Conservation (phyloP, 2,797 vertebrate species). For the Sebastes goodei region DNA sequence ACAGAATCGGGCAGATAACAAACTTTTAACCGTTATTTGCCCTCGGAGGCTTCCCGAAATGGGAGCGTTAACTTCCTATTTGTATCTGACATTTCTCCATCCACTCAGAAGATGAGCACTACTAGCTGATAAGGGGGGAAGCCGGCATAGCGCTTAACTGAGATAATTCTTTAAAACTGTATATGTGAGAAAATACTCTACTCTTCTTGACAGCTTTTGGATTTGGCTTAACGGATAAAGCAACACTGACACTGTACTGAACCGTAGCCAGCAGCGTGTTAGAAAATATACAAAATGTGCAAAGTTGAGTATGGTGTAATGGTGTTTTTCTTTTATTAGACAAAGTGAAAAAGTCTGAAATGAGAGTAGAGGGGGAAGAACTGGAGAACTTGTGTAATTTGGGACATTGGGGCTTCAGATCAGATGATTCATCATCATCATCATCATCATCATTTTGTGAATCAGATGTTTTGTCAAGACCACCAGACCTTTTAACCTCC, state of each 20-base stretch:
- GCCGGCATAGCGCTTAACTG: constrained; percentile 43
- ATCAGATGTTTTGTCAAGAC: constrained; percentile 64
- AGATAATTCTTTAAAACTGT: constrained; percentile 43
- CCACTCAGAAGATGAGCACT: constrained; percentile 1
- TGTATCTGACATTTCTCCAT: constrained; percentile 33
- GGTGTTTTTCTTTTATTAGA: background rate
- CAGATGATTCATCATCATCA: constrained; percentile 73
- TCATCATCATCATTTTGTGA: constrained; percentile 64
- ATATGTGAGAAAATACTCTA: constrained; percentile 36
- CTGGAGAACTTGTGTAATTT: constrained; percentile 36
- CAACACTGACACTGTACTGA: constrained; percentile 13
- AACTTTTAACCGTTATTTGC: constrained; percentile 32
- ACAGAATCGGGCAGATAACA: constrained; percentile 9
- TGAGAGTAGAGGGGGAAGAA: constrained; percentile 15
- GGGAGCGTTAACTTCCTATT: constrained; percentile 19
- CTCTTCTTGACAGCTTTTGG: constrained; percentile 14
- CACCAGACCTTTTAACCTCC: background rate
- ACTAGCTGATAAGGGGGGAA: constrained; percentile 44
- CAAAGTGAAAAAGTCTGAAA: constrained; percentile 11
- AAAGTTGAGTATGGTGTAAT: constrained; percentile 33
- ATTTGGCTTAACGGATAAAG: constrained; percentile 29
- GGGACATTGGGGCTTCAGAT: constrained; percentile 46
- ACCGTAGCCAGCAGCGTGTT: background rate
- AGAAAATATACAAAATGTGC: constrained; percentile 38
- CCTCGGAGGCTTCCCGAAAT: background rate